Percentiles rank a stretch among this genome's conserved stretches.
Evolutionary conservation across 1,140 invertebrate genomes (phyloP).

Genomic region (Calliphora vicina): DNA sequence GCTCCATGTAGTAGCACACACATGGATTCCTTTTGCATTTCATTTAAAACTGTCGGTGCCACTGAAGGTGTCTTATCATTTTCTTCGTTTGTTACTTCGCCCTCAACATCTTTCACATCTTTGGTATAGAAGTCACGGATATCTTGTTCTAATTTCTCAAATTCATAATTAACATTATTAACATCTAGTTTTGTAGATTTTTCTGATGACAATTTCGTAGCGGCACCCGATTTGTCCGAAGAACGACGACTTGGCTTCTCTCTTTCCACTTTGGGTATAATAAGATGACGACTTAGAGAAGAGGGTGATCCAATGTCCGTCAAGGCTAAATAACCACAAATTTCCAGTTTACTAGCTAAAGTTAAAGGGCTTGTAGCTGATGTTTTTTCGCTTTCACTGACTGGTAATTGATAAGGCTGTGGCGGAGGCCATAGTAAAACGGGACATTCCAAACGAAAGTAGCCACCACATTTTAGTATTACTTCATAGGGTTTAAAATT

Average conservation of each 20-base stretch:
- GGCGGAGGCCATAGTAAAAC: constrained; percentile 82
- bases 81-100: constrained; percentile 66
- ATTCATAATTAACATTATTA: constrained; percentile 65
- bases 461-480: constrained; percentile 75
- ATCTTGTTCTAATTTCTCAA: constrained; percentile 65
- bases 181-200: constrained; percentile 42
- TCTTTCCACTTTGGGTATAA: constrained; percentile 74
- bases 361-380: constrained; percentile 18
- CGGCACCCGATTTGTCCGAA: constrained; percentile 43
- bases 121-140: constrained; percentile 68
- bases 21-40: constrained; percentile 78
- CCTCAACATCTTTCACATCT: constrained; percentile 64
- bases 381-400: constrained; percentile 42
- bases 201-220: not conserved
- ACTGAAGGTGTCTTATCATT: constrained; percentile 50
- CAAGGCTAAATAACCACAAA: constrained; percentile 85
- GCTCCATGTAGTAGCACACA: constrained; percentile 95
- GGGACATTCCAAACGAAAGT: constrained; percentile 71
- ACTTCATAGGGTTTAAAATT: constrained; percentile 82
- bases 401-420: constrained; percentile 48
- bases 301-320: constrained; percentile 92
- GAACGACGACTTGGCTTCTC: constrained; percentile 53
- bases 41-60: constrained; percentile 32
- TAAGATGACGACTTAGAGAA: constrained; percentile 86
- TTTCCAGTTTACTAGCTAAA: constrained; percentile 72